Conservation (phyloP, 2,113 vertebrate genomes). For the Melanocharis versteri region DNA sequence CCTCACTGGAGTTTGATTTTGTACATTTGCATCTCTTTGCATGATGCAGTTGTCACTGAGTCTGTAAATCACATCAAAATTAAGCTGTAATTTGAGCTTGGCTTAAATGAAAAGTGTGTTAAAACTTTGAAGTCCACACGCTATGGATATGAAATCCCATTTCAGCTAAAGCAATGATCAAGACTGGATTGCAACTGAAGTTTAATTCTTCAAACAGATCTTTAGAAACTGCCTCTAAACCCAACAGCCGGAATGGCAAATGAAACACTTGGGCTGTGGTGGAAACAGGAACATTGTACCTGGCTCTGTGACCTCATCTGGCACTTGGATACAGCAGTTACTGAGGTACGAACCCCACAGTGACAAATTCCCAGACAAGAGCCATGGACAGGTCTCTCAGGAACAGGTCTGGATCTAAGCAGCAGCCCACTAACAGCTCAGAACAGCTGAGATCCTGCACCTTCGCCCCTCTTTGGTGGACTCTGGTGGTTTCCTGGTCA, state of each 20-base stretch:
- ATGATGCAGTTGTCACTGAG: not conserved
- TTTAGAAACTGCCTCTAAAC: not conserved
- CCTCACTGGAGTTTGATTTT: not conserved
- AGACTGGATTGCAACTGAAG: not conserved
- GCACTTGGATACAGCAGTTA: not conserved
- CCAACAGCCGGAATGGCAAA: not conserved
- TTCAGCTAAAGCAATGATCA: not conserved
- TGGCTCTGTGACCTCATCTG: not conserved
- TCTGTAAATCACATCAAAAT: constrained; percentile 23
- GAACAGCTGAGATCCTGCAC: not conserved
- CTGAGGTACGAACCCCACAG: not conserved
- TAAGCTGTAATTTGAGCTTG: not conserved
- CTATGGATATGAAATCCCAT: not conserved
- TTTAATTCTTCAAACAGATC: not conserved
- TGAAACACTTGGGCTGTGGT: not conserved
- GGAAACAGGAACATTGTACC: not conserved
- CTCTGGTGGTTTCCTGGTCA: not conserved
- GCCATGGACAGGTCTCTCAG: not conserved
- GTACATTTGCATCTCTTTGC: not conserved
- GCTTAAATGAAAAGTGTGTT: not conserved
- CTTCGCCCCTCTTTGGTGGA: not conserved
- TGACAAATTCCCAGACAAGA: not conserved
- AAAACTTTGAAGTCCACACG: not conserved
- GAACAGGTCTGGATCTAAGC: not conserved
- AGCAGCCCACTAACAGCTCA: not conserved